Evolutionary conservation across 2,113 vertebrate genomes (phyloP), one percentile per base, ranked within the genome.

Genomic region (Monopterus albus): DNA sequence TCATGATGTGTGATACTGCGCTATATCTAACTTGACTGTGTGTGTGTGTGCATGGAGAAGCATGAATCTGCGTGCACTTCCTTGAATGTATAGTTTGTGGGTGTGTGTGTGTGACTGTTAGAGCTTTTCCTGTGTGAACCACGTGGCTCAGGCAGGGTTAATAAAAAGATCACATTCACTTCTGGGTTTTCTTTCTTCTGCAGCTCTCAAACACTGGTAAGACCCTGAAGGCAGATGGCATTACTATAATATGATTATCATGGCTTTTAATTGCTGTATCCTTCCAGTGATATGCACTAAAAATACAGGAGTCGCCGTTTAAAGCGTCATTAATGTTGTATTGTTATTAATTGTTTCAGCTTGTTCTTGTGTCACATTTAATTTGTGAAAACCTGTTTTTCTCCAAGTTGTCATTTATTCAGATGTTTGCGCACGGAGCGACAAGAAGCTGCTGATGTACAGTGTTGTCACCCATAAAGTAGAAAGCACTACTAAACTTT

Each of bases 381-480:
- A 25, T 56, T 9, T 71, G 23, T 68, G 23, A 60, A 49, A 45
- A 52, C 3, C 42, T 74, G 28, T 5, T 36, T 42, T 55, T 51
- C 10, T 8, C 36, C 35, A 31, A 51, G 12, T 64, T 6, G 2
- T 46, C 52, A 12, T 20, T 42, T 55, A 61, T 45, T 58, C 63
- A 50, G 52, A n/a, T 9, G n/a, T 72, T 66, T 52, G 20, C 6
- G 2, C n/a, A 23, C 20, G 82, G 83, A 83, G 35, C 56, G 5
- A 77, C 75, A 46, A 83, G 81, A 81, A 79, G 53, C 78, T 21
- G 56, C 89, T 57, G 92, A 94, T 90, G 93, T 95, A 96, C 97
- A 99, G 97, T 97, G 95, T 96, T 97, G 96, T 98, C 95, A 97
- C 95, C 95, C 97, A 99, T 99, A 99, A 99, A 99, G 97, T 98